Evolutionary conservation across 2,888 invertebrate genomes (phyloP), one percentile per base, ranked within the genome.

Genomic region (Andrena dorsata): DNA sequence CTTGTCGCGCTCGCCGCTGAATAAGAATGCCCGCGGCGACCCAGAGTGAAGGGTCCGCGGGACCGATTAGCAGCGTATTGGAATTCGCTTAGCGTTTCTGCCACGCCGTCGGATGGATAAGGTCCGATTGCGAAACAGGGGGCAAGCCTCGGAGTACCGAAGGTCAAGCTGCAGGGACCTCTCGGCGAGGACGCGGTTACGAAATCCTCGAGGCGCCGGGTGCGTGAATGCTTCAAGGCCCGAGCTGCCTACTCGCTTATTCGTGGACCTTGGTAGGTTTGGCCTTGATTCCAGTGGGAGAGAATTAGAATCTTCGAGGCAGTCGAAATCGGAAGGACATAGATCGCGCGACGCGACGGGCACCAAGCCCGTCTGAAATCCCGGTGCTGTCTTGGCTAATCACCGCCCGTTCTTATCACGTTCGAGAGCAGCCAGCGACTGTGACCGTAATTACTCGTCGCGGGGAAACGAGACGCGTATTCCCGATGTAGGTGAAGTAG

Each of bases 401-500:
- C 81, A 10, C 32, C 10, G 10, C 0, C 64, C 26, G 30, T 78
- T 78, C 73, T 68, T 65, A 64, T 65, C 79, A 53, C 28, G 53
- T 51, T 49, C 56, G 68, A 47, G 69, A 70, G 32, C 64, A 64
- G 56, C 35, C 41, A 58, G 26, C 69, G 26, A n/a, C 49, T 32
- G 53, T 60, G 70, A 70, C 60, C 80, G 70, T 70, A 80, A 82
- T 82, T 80, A 70, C 80, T 35, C 64, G 66, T 80, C 73, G 26
- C 76, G 61, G 60, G 28, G 71, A 75, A 72, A 78, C 68, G 72
- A 76, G 75, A 85, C 56, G 49, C 64, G 47, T 70, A 56, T 69
- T 60, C 30, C 49, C 82, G 49, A 90, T 89, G 85, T 89, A 89
- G 89, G 87, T 89, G 90, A 91, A 90, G 89, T 86, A 88, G 78